Base-by-base conservation (phyloP, 2,888 invertebrate genomes). In the Andrena dorsata region DNA sequence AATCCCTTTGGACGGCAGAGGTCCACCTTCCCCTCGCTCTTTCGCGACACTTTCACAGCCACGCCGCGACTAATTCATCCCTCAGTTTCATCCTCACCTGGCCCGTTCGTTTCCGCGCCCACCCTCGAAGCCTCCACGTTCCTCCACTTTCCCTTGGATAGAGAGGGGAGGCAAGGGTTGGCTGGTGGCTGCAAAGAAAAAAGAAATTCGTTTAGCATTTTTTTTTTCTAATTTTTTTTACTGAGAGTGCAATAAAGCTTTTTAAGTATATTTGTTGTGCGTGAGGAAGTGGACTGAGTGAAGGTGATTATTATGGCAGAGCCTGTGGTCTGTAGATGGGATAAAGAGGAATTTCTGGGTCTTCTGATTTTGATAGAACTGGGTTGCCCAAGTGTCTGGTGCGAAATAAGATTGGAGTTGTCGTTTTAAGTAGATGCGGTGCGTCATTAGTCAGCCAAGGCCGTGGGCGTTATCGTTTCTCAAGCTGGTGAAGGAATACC, bases 41-140 rank as follows among this genome's bases (percentile, higher is more conserved):
- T 51, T 16, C 51, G 4, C 13, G 8, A 10, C 5, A 47, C 30
- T 20, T 60, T 66, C 26, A 35, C 26, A 51, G 71, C 71, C 70
- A 66, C 79, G 35, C 70, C 71, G 49, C 35, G 26, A 49, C 63
- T 64, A 70, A n/a, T 30, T 65, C 65, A 60, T 30, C 13, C 41
- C 41, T 49, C 61, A 30, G 10, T 49, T 20, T 71, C 70, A 71
- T 71, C 60, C 60, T 71, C 58, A 65, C 56, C 66, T 35, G 26
- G 16, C 32, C 13, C 26, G 49, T 56, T 70, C 61, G 35, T 23
- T 58, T 23, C 20, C 41, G 10, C 32, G 6, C 47, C 13, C 66
- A 6, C 16, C 10, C 1, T 10, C 20, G 20, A 13, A 6, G 16
- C 23, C 23, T 41, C 41, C 63, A 16, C 63, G 10, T 6, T 26